Conservation (phyloP, 2,888 invertebrate genomes). For the Aproaerema taeniolella region DNA sequence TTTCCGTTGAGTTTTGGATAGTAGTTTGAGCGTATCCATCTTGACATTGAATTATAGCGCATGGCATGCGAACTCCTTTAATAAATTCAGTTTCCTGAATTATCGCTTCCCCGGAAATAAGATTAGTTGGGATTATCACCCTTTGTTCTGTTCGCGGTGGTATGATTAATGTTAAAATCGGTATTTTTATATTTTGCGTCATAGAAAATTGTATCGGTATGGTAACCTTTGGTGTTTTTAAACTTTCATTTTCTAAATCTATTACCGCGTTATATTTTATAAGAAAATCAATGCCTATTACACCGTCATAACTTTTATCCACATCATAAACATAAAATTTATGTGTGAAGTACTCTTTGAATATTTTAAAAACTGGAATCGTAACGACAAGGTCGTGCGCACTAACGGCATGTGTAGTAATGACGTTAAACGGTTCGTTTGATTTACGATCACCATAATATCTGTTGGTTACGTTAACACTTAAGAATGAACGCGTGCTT, state of each 20-base stretch:
- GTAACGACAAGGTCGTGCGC: conserved; percentile 5
- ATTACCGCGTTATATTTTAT: conserved; percentile 9
- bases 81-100: not conserved
- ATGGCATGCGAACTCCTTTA: conserved; percentile 1
- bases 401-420: conserved; percentile 8
- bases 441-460: conserved; percentile 5
- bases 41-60: not conserved
- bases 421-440: conserved; percentile 7
- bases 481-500: conserved; percentile 15
- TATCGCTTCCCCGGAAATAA: not conserved
- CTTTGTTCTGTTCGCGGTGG: not conserved
- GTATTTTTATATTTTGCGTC: too few species aligned
- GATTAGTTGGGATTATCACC: not conserved
- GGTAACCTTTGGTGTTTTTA: conserved; percentile 1
- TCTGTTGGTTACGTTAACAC: conserved; percentile 1
- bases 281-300: conserved; percentile 14
- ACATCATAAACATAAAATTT: conserved; percentile 11
- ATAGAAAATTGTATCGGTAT: conserved; percentile 10
- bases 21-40: conserved; percentile 4
- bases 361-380: conserved; percentile 7
- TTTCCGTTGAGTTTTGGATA: conserved; percentile 5
- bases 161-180: not conserved
- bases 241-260: conserved; percentile 8
- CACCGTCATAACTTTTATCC: conserved; percentile 9
- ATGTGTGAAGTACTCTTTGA: not conserved